Conservation (phyloP, 2,797 vertebrate genomes). For the Clarias laeviceps region DNA sequence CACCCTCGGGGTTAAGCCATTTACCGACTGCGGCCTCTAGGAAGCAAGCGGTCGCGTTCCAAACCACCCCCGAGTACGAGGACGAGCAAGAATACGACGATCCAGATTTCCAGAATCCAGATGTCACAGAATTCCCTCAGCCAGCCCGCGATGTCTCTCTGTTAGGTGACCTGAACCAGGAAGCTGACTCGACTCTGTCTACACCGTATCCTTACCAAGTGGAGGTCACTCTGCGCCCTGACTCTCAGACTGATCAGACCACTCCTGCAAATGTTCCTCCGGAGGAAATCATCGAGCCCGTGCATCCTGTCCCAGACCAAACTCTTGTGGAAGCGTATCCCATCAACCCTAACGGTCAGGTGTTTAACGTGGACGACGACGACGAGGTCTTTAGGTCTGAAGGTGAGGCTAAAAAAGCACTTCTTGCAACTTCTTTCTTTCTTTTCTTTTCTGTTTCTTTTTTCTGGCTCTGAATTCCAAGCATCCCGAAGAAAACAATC, state of each 20-base stretch:
- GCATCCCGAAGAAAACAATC: not conserved
- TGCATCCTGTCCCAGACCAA: slow-evolving; percentile 35
- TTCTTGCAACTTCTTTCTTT: not conserved
- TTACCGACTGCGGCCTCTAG: slow-evolving; percentile 57
- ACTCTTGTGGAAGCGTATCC: slow-evolving; percentile 62
- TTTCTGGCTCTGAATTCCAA: not conserved
- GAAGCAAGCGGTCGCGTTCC: slow-evolving; percentile 55
- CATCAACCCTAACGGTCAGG: slow-evolving; percentile 68
- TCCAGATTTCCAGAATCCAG: slow-evolving; percentile 63
- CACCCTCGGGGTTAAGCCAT: slow-evolving; percentile 64
- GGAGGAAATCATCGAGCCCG: slow-evolving; percentile 29
- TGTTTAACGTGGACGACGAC: slow-evolving; percentile 79
- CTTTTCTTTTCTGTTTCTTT: not conserved
- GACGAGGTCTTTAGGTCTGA: slow-evolving; percentile 76
- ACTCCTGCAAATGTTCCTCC: slow-evolving; percentile 23
- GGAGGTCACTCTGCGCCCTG: slow-evolving; percentile 52
- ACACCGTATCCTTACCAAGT: slow-evolving; percentile 25
- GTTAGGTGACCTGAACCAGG: slow-evolving; percentile 30
- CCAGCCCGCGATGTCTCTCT: slow-evolving; percentile 45
- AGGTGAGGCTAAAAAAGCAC: slow-evolving; percentile 73
- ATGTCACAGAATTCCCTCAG: slow-evolving; percentile 52
- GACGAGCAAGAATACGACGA: slow-evolving; percentile 73
- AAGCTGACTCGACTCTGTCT: slow-evolving; percentile 11
- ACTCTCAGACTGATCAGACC: slow-evolving; percentile 41
- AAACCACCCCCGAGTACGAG: slow-evolving; percentile 67